phyloP scores from a whole-genome alignment of 2,113 vertebrate species.

The Bubo scandiacus region DNA sequence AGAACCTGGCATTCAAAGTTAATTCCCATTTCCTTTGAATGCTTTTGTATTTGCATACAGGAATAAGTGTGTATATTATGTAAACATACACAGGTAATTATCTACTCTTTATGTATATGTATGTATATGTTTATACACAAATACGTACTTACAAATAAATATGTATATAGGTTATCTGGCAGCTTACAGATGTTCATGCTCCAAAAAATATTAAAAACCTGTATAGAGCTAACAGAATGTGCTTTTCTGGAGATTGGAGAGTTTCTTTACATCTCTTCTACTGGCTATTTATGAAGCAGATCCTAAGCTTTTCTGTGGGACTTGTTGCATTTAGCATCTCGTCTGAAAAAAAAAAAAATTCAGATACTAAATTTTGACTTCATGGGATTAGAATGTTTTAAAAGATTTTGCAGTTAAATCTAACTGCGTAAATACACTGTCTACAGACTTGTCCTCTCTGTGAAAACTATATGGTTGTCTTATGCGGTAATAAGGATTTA shows the following conservation, averaged over 20 bases:
- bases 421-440: background rate
- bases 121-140: background rate
- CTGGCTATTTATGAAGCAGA: background rate
- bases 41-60: background rate
- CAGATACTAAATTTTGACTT: background rate
- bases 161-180: background rate
- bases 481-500: background rate
- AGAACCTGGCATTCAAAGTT: background rate
- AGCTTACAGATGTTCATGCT: background rate
- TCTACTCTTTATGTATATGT: background rate
- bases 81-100: background rate
- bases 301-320: background rate
- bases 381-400: background rate
- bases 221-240: background rate
- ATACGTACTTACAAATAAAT: background rate
- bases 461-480: background rate
- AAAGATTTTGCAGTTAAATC: background rate
- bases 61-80: background rate
- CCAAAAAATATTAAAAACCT: background rate
- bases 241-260: background rate
- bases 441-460: background rate
- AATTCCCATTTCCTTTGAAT: background rate
- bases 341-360: background rate
- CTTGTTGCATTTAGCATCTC: background rate
- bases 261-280: background rate